Evolutionary conservation across 2,113 vertebrate species (phyloP).

Genomic region (Apus apus): DNA sequence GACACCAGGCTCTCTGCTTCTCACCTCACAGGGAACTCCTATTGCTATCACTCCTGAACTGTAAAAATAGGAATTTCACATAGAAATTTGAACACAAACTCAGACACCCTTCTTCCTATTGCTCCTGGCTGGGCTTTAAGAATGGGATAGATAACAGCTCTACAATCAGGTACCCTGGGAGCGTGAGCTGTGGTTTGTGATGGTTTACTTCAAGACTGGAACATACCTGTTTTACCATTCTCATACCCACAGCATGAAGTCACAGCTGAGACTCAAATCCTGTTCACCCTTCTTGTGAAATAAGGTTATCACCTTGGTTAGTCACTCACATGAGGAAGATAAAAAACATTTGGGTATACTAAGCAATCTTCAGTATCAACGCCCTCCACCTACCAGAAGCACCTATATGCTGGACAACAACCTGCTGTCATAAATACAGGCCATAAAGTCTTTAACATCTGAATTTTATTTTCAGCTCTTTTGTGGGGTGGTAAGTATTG

Average conservation of each 20-base stretch:
- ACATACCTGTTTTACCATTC: not conserved
- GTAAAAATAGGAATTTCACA: not conserved
- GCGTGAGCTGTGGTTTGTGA: not conserved
- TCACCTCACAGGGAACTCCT: not conserved
- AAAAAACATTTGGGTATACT: not conserved
- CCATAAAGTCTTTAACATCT: not conserved
- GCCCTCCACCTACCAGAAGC: not conserved
- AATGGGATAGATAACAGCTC: not conserved
- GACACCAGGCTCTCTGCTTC: not conserved
- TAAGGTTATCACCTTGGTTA: not conserved
- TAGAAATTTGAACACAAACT: not conserved
- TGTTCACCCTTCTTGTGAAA: not conserved
- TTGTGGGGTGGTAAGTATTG: not conserved
- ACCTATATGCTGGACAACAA: not conserved
- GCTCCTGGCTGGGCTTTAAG: not conserved
- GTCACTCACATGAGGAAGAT: not conserved
- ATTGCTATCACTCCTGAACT: not conserved
- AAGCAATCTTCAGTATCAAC: not conserved
- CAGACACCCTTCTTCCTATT: not conserved
- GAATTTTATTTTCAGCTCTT: not conserved
- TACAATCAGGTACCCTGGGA: not conserved
- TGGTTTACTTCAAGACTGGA: not conserved
- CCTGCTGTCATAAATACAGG: not conserved
- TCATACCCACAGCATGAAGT: not conserved
- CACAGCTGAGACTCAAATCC: not conserved